These are phyloP conservation scores for Drosophila tropicalis DNA, from an alignment of 1,140 invertebrate species.

Conservation along the genomic window DNA sequence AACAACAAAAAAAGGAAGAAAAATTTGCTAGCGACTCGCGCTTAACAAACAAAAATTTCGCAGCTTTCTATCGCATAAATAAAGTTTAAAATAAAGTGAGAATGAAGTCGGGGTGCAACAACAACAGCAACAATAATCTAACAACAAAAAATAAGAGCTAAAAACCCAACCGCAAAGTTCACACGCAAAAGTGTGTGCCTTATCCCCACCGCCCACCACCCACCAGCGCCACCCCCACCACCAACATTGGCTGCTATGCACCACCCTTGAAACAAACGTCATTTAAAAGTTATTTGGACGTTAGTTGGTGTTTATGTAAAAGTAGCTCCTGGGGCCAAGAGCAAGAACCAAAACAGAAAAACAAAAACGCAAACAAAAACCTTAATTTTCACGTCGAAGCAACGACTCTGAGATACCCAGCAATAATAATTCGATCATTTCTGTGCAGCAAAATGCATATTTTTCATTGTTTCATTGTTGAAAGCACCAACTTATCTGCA, in stretches of 20 bases:
- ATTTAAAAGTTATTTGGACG: conserved; percentile 80
- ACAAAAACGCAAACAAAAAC: conserved; percentile 9
- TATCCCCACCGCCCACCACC: conserved; percentile 25
- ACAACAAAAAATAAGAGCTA: conserved; percentile 10
- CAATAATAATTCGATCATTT: too few species aligned
- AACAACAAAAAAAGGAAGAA: conserved; percentile 43
- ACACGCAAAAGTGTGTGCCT: conserved; percentile 68
- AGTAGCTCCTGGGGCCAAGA: conserved; percentile 55
- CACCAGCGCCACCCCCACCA: not conserved
- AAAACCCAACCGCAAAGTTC: conserved; percentile 53
- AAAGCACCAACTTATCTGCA: too few species aligned
- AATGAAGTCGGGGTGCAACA: conserved; percentile 42
- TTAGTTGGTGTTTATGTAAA: conserved; percentile 80
- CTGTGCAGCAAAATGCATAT: too few species aligned
- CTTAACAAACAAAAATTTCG: conserved; percentile 74
- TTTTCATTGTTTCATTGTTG: too few species aligned
- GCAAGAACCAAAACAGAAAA: not conserved
- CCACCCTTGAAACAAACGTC: conserved; percentile 63
- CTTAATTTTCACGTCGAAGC: not conserved
- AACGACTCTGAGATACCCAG: conserved; percentile 2
- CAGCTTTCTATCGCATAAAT: conserved; percentile 78
- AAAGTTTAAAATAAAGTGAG: conserved; percentile 79
- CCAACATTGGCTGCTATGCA: not conserved
- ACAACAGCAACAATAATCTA: conserved; percentile 21
- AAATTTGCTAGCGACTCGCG: conserved; percentile 66